A percentile compares a stretch with the other conserved stretches of the same genome.
Evolutionary conservation across 30 jellyfish, hydroid and myxozoan species (phyloP).

Genomic region (Aurelia sp.): DNA sequence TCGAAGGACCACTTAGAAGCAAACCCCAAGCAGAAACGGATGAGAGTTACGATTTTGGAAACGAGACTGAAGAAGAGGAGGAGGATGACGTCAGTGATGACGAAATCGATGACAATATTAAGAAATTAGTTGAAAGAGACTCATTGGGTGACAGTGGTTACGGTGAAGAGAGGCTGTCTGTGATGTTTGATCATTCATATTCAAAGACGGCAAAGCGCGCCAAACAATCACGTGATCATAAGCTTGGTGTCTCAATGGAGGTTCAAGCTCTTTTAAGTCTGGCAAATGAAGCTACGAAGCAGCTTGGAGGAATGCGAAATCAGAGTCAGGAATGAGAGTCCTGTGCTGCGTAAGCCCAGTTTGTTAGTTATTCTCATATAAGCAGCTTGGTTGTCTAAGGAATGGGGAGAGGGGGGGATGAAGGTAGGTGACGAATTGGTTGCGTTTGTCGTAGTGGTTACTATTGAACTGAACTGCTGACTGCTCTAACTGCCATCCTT

Average conservation of each 20-base stretch:
- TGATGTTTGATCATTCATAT: conserved; percentile 90
- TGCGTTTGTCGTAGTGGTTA: too few relatives aligned
- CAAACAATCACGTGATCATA: conserved; percentile 29
- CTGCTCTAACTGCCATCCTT: too few relatives aligned
- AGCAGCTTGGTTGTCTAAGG: too few relatives aligned
- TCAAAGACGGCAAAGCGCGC: conserved; percentile 74
- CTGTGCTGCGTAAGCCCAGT: too few relatives aligned
- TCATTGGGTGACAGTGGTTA: conserved; percentile 93
- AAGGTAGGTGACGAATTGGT: too few relatives aligned
- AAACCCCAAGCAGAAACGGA: conserved; percentile 62
- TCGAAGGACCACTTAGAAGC: not conserved
- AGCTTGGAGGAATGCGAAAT: conserved; percentile 63
- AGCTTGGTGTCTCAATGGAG: conserved; percentile 42
- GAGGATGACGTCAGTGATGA: conserved; percentile 93
- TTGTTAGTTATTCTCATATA: too few relatives aligned
- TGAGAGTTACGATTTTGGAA: conserved; percentile 78
- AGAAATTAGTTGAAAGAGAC: conserved; percentile 87
- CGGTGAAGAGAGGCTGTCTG: conserved; percentile 70
- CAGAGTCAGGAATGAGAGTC: conserved; percentile 6
- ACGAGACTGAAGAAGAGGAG: conserved; percentile 80
- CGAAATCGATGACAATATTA: conserved; percentile 83
- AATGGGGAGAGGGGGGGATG: too few relatives aligned
- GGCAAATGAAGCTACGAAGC: conserved; percentile 94
- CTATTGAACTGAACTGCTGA: too few relatives aligned
- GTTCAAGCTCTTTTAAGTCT: conserved; percentile 87